phyloP scores from a whole-genome alignment of 2,797 vertebrate genomes.

The Alcedo quadribrachys region DNA sequence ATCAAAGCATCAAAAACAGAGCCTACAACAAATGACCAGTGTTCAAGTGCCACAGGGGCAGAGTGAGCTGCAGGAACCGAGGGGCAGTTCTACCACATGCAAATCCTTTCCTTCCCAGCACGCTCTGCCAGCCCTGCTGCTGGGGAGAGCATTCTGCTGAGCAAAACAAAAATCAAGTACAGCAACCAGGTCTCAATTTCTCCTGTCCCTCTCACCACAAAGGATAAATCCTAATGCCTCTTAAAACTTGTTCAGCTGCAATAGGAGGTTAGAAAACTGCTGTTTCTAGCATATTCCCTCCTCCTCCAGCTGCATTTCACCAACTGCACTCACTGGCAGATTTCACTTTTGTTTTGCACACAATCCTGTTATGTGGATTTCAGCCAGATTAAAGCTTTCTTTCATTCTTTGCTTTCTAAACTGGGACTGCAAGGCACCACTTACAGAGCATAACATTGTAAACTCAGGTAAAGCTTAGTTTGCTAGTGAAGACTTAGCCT shows the following conservation, averaged over 20 bases:
- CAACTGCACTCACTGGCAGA: background rate
- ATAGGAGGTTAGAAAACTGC: conserved; percentile 54
- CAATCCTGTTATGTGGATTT: conserved; percentile 53
- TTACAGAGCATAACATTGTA: background rate
- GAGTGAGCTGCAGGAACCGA: background rate
- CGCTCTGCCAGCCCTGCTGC: conserved; percentile 52
- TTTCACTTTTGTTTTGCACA: conserved; percentile 48
- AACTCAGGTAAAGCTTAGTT: conserved; percentile 36
- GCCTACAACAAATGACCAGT: conserved; percentile 47
- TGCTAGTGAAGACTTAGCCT: conserved; percentile 18
- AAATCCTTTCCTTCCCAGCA: conserved; percentile 42
- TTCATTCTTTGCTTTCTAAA: conserved; percentile 21
- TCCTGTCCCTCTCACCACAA: conserved; percentile 21
- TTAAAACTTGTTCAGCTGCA: conserved; percentile 54
- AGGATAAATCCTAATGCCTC: conserved; percentile 52
- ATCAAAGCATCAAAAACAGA: conserved; percentile 22
- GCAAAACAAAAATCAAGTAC: conserved; percentile 6
- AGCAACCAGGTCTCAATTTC: conserved; percentile 54
- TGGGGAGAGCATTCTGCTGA: conserved; percentile 36
- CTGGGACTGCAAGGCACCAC: conserved; percentile 32
- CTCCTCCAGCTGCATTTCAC: conserved; percentile 30
- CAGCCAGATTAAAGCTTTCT: conserved; percentile 46
- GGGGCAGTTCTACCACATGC: conserved; percentile 51
- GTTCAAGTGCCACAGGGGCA: conserved; percentile 43
- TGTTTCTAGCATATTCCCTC: conserved; percentile 28